These are phyloP conservation scores for Falco punctatus DNA, from an alignment of 2,113 vertebrate species.

Conservation along the genomic window DNA sequence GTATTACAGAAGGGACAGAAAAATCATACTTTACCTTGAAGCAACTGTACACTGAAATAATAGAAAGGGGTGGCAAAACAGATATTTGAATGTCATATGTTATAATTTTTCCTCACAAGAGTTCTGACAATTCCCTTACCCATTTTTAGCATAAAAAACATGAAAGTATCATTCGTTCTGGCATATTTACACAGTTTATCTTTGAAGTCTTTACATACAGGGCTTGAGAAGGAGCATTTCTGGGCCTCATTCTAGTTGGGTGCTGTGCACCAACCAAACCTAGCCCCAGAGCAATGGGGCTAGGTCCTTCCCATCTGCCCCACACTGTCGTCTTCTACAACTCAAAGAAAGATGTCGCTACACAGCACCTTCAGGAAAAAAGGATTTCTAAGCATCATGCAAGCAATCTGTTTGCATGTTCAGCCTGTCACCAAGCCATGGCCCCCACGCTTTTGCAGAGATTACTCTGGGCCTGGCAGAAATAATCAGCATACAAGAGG, in stretches of 20 bases:
- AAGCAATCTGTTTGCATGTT: conserved; percentile 25
- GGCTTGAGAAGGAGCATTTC: not conserved
- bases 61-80: conserved; percentile 41
- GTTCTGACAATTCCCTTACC: conserved; percentile 17
- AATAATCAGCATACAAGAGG: conserved; percentile 23
- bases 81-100: conserved; percentile 21
- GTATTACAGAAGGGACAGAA: conserved; percentile 71
- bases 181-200: not conserved
- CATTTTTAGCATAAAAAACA: conserved; percentile 19
- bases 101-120: conserved; percentile 35
- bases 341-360: conserved; percentile 16
- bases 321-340: conserved; percentile 21
- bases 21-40: conserved; percentile 69
- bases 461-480: conserved; percentile 50
- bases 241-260: not conserved
- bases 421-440: conserved; percentile 39
- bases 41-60: conserved; percentile 70
- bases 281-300: not conserved
- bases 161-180: conserved; percentile 21
- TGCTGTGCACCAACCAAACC: not conserved
- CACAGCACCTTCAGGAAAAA: conserved; percentile 12
- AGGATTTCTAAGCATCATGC: conserved; percentile 12
- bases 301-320: not conserved
- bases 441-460: fast-evolving
- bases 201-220: not conserved